phyloP scores from a whole-genome alignment of 2,113 vertebrate species.

The Nesospiza acunhae region DNA sequence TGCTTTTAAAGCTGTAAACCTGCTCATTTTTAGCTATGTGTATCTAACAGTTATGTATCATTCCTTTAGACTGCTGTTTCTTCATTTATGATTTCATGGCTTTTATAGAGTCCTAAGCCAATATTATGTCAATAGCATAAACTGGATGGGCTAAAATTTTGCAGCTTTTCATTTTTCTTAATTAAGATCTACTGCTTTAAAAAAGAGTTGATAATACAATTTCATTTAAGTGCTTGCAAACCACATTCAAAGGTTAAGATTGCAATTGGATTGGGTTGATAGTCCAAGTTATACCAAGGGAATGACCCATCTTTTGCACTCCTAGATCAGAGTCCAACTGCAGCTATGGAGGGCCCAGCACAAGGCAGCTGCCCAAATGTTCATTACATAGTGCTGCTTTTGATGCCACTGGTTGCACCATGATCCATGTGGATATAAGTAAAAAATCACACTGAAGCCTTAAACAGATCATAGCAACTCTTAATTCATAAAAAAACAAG shows the following conservation, averaged over 20 bases:
- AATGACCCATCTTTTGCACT: neutral
- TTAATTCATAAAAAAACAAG: neutral
- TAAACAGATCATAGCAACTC: neutral
- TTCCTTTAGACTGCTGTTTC: neutral
- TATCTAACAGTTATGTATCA: neutral
- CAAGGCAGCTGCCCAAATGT: neutral
- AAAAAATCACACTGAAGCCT: neutral
- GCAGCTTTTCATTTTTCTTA: neutral
- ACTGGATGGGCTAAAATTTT: neutral
- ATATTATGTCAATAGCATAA: neutral
- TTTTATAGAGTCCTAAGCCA: neutral
- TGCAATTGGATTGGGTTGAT: neutral
- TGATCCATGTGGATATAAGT: neutral
- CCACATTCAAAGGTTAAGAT: neutral
- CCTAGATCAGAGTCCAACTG: neutral
- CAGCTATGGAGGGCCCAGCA: neutral
- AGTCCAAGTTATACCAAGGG: neutral
- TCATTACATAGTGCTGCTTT: neutral
- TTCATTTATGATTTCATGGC: neutral
- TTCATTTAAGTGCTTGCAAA: neutral
- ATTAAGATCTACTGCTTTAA: neutral
- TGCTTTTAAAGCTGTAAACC: neutral
- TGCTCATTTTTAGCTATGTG: neutral
- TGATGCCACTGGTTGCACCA: accelerated
- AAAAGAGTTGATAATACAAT: neutral